These are phyloP conservation scores for Luehdorfia chinensis DNA, from an alignment of 1,140 invertebrate genomes.

Conservation along the genomic window DNA sequence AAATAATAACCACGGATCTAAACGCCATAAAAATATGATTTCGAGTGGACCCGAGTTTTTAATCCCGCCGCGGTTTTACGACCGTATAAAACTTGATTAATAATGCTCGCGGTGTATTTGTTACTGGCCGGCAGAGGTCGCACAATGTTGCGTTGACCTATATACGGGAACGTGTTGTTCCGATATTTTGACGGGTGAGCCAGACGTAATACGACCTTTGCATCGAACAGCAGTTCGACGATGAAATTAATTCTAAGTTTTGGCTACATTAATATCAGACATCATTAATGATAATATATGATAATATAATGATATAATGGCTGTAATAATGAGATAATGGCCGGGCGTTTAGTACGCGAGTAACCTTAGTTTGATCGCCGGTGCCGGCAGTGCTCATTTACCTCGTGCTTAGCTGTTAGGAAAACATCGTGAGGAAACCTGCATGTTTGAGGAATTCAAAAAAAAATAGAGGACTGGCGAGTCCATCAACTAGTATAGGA, in stretches of 20 bases:
- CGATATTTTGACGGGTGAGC: constrained; percentile 56
- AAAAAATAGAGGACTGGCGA: too few species aligned
- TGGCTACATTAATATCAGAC: too few species aligned
- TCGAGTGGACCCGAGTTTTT: constrained; percentile 55
- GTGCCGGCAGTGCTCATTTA: too few species aligned
- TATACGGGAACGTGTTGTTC: constrained; percentile 37
- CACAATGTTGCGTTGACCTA: constrained; percentile 65
- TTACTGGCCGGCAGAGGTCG: constrained; percentile 33
- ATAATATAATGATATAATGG: too few species aligned
- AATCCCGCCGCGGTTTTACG: constrained; percentile 65
- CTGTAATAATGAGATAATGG: too few species aligned
- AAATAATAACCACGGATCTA: constrained; percentile 64
- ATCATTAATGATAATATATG: too few species aligned
- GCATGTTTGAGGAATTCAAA: too few species aligned
- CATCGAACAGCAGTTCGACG: constrained; percentile 17
- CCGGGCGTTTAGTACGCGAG: too few species aligned
- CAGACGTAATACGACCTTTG: constrained; percentile 58
- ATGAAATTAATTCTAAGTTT: not conserved
- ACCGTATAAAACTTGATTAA: constrained; percentile 71
- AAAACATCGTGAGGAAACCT: too few species aligned
- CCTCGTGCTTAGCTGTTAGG: too few species aligned
- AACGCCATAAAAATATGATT: constrained; percentile 72
- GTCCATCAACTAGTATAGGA: too few species aligned
- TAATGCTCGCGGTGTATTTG: constrained; percentile 49
- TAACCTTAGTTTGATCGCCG: too few species aligned